A percentile compares a stretch with the other conserved stretches of the same genome.
Conservation (phyloP, 2,888 invertebrate genomes). For the Phrixothrix hirtus region DNA sequence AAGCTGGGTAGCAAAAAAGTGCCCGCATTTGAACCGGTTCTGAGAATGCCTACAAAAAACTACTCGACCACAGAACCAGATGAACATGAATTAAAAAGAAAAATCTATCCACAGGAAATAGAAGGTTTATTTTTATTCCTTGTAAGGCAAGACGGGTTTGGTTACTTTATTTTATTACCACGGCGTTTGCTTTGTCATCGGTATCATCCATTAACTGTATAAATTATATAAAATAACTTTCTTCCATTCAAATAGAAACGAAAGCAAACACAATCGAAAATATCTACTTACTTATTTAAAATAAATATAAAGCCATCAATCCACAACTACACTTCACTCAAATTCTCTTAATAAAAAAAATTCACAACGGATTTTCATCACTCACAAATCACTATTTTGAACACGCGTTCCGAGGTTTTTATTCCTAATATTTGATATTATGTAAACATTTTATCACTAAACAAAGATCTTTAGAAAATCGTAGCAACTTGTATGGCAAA, state of each 20-base stretch:
- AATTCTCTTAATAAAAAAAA: slow-evolving; percentile 15
- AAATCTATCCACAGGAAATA: slow-evolving; percentile 31
- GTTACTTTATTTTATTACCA: slow-evolving; percentile 1
- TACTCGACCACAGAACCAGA: slow-evolving; percentile 23
- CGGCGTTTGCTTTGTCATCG: neutral
- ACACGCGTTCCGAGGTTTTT: slow-evolving; percentile 19
- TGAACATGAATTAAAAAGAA: slow-evolving; percentile 32
- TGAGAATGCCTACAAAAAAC: slow-evolving; percentile 22
- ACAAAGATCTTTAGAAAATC: slow-evolving; percentile 43
- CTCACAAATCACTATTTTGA: slow-evolving; percentile 24
- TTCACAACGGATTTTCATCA: slow-evolving; percentile 18
- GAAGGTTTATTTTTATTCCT: slow-evolving; percentile 29
- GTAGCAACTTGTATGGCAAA: slow-evolving; percentile 39
- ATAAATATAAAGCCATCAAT: too few relatives aligned
- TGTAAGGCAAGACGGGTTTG: slow-evolving; percentile 8
- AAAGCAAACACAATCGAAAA: too few relatives aligned
- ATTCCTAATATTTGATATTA: too few relatives aligned
- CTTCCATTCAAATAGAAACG: too few relatives aligned
- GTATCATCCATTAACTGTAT: too few relatives aligned
- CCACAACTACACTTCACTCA: too few relatives aligned
- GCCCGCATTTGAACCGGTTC: slow-evolving; percentile 28
- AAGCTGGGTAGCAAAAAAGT: slow-evolving; percentile 27
- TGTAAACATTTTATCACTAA: slow-evolving; percentile 37
- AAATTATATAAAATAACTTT: too few relatives aligned
- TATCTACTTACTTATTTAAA: too few relatives aligned